These are phyloP conservation scores for Apteryx owenii DNA, from an alignment of 2,113 vertebrate species.

Conservation along the genomic window DNA sequence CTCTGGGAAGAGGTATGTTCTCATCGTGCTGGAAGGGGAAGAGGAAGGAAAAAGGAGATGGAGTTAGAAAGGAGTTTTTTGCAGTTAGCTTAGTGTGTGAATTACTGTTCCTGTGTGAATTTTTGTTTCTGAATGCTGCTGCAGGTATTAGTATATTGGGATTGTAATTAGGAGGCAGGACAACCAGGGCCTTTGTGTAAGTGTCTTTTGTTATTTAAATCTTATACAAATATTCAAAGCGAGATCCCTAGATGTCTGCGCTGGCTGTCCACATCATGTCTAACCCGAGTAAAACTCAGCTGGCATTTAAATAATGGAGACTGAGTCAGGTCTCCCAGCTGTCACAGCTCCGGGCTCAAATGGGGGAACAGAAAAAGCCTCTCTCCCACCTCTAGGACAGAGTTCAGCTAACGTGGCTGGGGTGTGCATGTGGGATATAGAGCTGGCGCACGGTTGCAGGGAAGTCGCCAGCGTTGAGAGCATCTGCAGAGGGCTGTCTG, in stretches of 20 bases:
- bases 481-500: background rate
- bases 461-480: background rate
- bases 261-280: background rate
- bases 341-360: background rate
- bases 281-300: background rate
- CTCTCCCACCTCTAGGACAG: background rate
- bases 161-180: background rate
- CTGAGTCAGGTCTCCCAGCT: background rate
- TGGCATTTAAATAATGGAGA: background rate
- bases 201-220: constrained; percentile 16
- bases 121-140: background rate
- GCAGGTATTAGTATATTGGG: background rate
- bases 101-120: background rate
- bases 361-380: background rate
- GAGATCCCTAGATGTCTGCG: background rate
- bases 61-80: background rate
- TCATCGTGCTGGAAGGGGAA: background rate
- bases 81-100: background rate
- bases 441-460: rapidly evolving
- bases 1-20: background rate
- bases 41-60: background rate
- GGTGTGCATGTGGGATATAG: rapidly evolving
- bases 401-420: background rate
- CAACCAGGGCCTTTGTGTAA: background rate
- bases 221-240: background rate